Evolutionary conservation across 1,140 invertebrate genomes (phyloP), one percentile per base, ranked within the genome.

Genomic region (Octopus sinensis): DNA sequence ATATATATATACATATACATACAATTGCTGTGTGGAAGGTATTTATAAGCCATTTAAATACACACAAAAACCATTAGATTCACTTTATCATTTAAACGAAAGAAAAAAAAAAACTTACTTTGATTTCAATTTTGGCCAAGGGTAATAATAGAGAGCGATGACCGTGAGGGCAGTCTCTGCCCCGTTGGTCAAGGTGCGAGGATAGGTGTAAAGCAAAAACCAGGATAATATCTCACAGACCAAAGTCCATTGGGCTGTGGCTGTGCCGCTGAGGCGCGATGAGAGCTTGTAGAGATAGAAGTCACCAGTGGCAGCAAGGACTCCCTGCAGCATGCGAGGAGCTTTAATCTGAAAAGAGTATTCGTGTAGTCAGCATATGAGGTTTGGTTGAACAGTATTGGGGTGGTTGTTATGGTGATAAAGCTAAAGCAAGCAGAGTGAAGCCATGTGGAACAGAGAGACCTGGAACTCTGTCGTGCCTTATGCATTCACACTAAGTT

Each of bases 121-220:
- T 71, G 84, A 76, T 83, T 83, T 83, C 5, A 23, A 71, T 80
- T 82, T 86, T 77, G 92, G 91, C 93, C 95, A 96, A 6, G 96
- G 95, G 90, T 95, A 97, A 83, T 94, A 93, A 71, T 94, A 95
- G 0, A 98, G 85, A 0, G 94, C 96, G 82, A 97, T 93, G 6
- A 93, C 93, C 4, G 95, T 95, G 12, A 97, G 88, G 12, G 93
- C 92, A 62, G 94, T 94, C 92, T 98, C 97, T 81, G 96, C 89
- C 0, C 94, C 95, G 86, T 98, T 98, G 10, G 94, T 93, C 56
- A 98, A 87, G 1, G 96, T 97, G 68, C 97, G 91, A 3, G 95
- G 94, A 0, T 93, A 93, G 76, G 94, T 96, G 89, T 96, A 98
- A 87, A 96, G 95, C 92, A 95, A 95, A 88, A 96, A 98, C 95